Percentiles rank a stretch among this genome's conserved stretches.
Evolutionary conservation across 2,113 vertebrate genomes (phyloP).

Genomic region (Lethenteron reissneri): DNA sequence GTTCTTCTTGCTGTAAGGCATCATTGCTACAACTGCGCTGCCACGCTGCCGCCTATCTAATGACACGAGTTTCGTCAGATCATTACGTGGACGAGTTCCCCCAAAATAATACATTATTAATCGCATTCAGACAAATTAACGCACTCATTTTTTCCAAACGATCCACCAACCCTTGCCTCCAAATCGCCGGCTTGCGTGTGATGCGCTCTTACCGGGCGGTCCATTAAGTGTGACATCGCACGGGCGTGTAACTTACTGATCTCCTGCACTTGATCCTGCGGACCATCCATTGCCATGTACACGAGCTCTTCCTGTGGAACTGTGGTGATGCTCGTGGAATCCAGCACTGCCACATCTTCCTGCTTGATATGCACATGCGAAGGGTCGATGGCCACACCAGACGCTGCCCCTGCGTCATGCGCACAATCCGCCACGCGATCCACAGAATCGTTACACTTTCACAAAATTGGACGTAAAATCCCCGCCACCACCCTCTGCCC

Average conservation of each 20-base stretch:
- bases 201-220: not conserved
- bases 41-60: too few species aligned
- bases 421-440: slow-evolving; percentile 13
- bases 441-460: slow-evolving; percentile 9
- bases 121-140: not conserved
- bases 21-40: too few species aligned
- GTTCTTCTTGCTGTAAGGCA: too few species aligned
- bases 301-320: slow-evolving; percentile 84
- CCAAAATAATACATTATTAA: not conserved
- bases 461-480: too few species aligned
- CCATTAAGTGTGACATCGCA: not conserved
- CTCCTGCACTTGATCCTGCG: slow-evolving; percentile 64
- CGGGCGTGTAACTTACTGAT: slow-evolving; percentile 36
- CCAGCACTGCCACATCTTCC: slow-evolving; percentile 35
- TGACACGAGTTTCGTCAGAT: too few species aligned
- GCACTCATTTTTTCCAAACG: slow-evolving; percentile 7
- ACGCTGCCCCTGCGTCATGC: slow-evolving; percentile 54
- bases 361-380: slow-evolving; percentile 31
- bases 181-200: not conserved
- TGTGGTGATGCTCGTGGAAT: slow-evolving; percentile 44
- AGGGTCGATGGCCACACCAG: slow-evolving; percentile 67
- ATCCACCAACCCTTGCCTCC: slow-evolving; percentile 7
- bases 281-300: slow-evolving; percentile 85
- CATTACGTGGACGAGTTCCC: too few species aligned
- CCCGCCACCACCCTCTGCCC: too few species aligned